These are phyloP conservation scores for Cossypha niveicapilla DNA, from an alignment of 2,797 vertebrate genomes.

Conservation along the genomic window DNA sequence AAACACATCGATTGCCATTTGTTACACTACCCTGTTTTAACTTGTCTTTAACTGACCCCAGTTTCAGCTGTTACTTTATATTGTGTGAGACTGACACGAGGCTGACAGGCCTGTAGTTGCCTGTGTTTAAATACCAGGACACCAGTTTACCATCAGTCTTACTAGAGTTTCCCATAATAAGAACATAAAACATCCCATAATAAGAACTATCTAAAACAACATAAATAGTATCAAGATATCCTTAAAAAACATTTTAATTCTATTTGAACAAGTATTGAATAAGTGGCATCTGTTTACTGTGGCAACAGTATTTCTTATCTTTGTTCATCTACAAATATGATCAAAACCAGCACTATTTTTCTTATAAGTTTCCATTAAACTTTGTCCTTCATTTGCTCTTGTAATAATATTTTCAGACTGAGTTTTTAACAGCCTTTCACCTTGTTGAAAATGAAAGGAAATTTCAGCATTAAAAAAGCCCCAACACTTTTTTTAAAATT, in stretches of 20 bases:
- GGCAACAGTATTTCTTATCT: not conserved
- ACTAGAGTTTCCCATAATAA: not conserved
- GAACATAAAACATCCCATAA: not conserved
- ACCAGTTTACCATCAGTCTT: not conserved
- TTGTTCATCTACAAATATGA: not conserved
- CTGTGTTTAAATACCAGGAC: not conserved
- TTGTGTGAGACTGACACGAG: not conserved
- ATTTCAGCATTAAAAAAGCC: not conserved
- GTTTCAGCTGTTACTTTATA: constrained; percentile 12
- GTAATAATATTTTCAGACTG: not conserved
- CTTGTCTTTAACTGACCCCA: not conserved
- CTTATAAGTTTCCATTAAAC: not conserved
- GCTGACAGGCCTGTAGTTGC: constrained; percentile 15
- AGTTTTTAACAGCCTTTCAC: not conserved
- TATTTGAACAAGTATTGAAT: not conserved
- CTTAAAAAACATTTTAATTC: not conserved
- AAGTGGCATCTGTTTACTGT: not conserved
- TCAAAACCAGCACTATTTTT: not conserved
- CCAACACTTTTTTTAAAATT: not conserved
- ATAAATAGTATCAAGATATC: not conserved
- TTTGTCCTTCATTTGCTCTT: not conserved
- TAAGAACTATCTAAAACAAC: not conserved
- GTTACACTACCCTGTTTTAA: not conserved
- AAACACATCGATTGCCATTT: not conserved
- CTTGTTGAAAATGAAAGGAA: not conserved